phyloP scores from a whole-genome alignment of 2,113 vertebrate species.

The Lagopus leucura region DNA sequence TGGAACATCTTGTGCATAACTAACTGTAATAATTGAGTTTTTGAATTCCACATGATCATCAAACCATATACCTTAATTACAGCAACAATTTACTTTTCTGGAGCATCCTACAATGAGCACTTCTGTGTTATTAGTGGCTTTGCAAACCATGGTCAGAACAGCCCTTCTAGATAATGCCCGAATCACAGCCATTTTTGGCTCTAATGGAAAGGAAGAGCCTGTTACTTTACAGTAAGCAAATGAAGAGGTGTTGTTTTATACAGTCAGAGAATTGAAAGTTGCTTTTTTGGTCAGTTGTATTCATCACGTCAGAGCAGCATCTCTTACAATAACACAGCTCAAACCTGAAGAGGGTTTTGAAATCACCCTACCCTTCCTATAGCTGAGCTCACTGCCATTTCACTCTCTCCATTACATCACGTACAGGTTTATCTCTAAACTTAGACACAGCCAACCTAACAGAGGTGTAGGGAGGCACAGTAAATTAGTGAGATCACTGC shows the following conservation, averaged over 20 bases:
- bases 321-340: slow-evolving; percentile 2
- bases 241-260: neutral
- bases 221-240: slow-evolving; percentile 7
- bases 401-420: neutral
- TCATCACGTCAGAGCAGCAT: neutral
- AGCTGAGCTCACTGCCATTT: neutral
- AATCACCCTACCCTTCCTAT: neutral
- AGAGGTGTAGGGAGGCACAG: neutral
- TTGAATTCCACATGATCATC: neutral
- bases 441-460: neutral
- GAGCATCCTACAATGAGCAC: neutral
- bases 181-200: neutral
- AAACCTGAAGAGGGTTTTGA: neutral
- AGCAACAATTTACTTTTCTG: slow-evolving; percentile 29
- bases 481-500: neutral
- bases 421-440: neutral
- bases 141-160: neutral
- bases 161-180: neutral
- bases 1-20: neutral
- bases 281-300: neutral
- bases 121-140: neutral
- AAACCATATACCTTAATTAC: neutral
- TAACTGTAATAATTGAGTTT: neutral
- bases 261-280: neutral
- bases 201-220: slow-evolving; percentile 2